Evolutionary conservation across 2,888 invertebrate genomes (phyloP), one percentile per base, ranked within the genome.

Genomic region (Ephialtes manifestator): DNA sequence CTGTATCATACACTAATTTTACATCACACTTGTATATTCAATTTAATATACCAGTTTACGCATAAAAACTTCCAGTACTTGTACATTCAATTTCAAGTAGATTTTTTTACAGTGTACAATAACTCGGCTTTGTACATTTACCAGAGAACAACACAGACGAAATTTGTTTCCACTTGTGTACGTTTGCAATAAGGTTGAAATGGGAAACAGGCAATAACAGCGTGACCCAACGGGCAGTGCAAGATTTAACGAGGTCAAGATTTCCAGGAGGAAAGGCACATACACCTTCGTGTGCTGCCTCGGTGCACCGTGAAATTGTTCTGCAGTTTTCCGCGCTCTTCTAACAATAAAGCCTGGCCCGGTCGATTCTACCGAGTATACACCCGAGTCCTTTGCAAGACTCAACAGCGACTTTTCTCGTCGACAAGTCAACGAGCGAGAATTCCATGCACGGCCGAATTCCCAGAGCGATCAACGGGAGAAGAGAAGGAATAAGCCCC

Each of bases 231-330:
- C 55, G 31, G 24, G 1, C 1, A 70, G 75, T 58, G 15, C 81
- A 74, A 76, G 77, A 85, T 80, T 87, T 18, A 90, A 89, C 86
- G 87, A 72, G 90, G 90, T 90, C 90, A 90, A 90, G 90, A 89
- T 90, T 90, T 74, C 77, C 84, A 35, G 48, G 71, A 46, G 63
- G 55, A 53, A 74, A 79, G 43, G 31, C 39, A 68, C n/a, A 13
- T 28, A 28, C 48, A 75, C 51, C 31, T 18, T 28, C 53, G 60
- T 31, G 67, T 67, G 72, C 68, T 28, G 0, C 18, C 51, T 53
- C 35, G 5, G 53, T 43, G 43, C 24, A 13, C 10, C 48, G 39
- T 68, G 18, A 46, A 74, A 53, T 80, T 18, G 43, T 13, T 48
- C 70, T 11, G 15, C 58, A 55, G 7, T 58, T 58, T 58, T 58